Percentiles rank a stretch among this genome's conserved stretches.
Evolutionary conservation across 2,797 vertebrate genomes (phyloP).

Genomic region (Psittacula echo): DNA sequence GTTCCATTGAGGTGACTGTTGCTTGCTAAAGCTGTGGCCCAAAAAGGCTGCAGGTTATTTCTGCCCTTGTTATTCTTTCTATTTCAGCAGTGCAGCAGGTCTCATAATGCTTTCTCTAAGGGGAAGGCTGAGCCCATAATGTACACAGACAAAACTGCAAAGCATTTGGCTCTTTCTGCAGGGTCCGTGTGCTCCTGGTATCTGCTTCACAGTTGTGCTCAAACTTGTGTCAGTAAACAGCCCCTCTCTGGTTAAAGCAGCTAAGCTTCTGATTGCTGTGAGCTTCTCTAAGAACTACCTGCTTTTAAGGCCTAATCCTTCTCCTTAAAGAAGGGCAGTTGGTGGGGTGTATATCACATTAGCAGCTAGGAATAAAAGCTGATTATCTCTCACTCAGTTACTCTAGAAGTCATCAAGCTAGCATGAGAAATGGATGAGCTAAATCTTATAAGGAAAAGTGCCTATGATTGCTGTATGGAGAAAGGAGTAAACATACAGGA

Average conservation of each 20-base stretch:
- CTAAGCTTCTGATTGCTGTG: constrained; percentile 38
- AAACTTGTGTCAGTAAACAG: not conserved
- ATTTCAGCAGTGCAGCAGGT: not conserved
- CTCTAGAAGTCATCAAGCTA: constrained; percentile 14
- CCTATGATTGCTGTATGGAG: not conserved
- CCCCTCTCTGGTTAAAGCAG: not conserved
- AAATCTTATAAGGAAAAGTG: not conserved
- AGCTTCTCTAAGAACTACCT: constrained; percentile 38
- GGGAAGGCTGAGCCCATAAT: not conserved
- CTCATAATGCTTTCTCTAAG: not conserved
- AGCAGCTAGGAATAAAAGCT: constrained; percentile 43
- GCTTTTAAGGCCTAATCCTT: constrained; percentile 26
- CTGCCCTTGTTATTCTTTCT: not conserved
- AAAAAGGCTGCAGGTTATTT: not conserved
- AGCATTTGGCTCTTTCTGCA: not conserved
- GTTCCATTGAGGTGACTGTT: not conserved
- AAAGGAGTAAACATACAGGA: not conserved
- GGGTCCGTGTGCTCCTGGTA: not conserved
- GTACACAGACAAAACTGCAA: not conserved
- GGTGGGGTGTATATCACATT: not conserved
- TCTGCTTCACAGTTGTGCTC: not conserved
- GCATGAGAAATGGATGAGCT: constrained; percentile 30
- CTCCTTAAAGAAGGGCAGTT: constrained; percentile 33
- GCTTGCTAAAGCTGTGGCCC: not conserved
- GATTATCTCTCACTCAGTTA: constrained; percentile 28